Percentiles rank a stretch among this genome's conserved stretches.
Conservation (phyloP, 1,140 invertebrate genomes). For the Phenacoccus solenopsis region DNA sequence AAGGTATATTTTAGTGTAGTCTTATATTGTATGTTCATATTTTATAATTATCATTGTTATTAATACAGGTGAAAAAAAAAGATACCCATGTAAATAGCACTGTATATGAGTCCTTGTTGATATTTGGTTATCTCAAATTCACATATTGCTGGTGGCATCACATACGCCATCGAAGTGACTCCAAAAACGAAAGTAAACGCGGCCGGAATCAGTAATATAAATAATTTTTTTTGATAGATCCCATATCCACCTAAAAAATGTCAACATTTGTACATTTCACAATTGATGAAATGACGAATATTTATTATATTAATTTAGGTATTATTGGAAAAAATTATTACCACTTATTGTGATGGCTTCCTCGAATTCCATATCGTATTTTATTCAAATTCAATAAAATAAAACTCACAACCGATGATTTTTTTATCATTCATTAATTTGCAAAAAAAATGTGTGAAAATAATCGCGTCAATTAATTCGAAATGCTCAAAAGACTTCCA, state of each 20-base stretch:
- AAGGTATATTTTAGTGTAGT: too few species aligned
- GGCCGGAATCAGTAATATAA: neutral
- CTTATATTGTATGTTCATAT: too few species aligned
- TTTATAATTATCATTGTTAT: neutral
- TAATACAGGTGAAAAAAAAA: neutral
- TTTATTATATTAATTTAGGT: neutral
- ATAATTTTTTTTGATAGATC: neutral
- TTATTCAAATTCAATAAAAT: too few species aligned
- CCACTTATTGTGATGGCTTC: neutral
- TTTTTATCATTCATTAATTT: too few species aligned
- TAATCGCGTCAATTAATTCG: too few species aligned
- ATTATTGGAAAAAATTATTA: neutral
- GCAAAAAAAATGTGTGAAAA: too few species aligned
- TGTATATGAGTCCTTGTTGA: neutral
- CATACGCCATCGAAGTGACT: neutral
- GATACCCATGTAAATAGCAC: neutral
- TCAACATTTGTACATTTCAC: neutral
- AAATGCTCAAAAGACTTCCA: too few species aligned
- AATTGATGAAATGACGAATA: neutral
- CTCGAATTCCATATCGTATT: neutral
- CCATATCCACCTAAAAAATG: constrained; percentile 8
- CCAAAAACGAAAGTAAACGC: neutral
- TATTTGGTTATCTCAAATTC: constrained; percentile 4
- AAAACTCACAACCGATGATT: too few species aligned
- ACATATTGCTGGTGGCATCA: neutral